Percentiles rank a stretch among this genome's conserved stretches.
Evolutionary conservation across 1,140 invertebrate species (phyloP).

Genomic region (Glomeris maerens): DNA sequence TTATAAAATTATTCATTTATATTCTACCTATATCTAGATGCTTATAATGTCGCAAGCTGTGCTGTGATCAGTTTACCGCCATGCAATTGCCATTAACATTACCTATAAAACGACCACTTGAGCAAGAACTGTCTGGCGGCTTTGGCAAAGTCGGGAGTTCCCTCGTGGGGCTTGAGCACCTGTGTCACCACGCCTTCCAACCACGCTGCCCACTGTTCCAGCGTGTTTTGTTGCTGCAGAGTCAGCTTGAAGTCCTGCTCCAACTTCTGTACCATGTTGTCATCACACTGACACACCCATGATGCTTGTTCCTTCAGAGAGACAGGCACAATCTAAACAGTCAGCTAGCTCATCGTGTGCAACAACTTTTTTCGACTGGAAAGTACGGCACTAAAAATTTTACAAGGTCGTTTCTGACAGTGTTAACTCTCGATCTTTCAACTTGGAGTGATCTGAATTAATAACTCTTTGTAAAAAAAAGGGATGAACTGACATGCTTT

Average conservation of each 20-base stretch:
- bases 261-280: constrained; percentile 64
- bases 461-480: too few relatives aligned
- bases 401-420: too few relatives aligned
- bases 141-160: constrained; percentile 65
- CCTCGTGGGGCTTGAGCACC: constrained; percentile 74
- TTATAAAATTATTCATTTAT: too few relatives aligned
- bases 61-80: too few relatives aligned
- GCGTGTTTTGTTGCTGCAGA: constrained; percentile 75
- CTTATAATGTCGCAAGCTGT: too few relatives aligned
- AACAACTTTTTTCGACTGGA: neutral
- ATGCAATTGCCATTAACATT: too few relatives aligned
- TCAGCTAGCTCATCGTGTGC: neutral
- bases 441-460: too few relatives aligned
- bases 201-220: constrained; percentile 97
- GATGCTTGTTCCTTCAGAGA: constrained; percentile 51
- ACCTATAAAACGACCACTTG: constrained; percentile 98
- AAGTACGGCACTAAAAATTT: neutral
- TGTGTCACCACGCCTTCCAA: constrained; percentile 76
- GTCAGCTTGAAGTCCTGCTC: constrained; percentile 90
- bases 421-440: too few relatives aligned
- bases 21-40: too few relatives aligned
- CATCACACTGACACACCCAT: constrained; percentile 94
- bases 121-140: constrained; percentile 86
- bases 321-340: constrained; percentile 2
- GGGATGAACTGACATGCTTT: too few relatives aligned